A percentile compares a stretch with the other conserved stretches of the same genome.
These are phyloP conservation scores for Azemiops feae DNA, from an alignment of 2,113 vertebrate genomes.

Conservation along the genomic window DNA sequence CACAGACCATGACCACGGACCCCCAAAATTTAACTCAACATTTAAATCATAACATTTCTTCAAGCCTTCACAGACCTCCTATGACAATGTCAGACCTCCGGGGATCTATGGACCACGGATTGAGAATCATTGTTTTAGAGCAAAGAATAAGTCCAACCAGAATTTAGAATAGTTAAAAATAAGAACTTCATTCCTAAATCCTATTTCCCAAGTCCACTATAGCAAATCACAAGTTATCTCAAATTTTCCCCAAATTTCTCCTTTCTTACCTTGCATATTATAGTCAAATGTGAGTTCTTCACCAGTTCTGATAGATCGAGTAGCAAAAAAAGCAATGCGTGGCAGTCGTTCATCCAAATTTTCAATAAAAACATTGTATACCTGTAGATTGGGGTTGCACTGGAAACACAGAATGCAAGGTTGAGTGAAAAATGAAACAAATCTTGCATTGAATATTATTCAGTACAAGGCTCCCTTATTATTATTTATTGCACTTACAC, in stretches of 20 bases:
- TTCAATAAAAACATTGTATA: conserved; percentile 92
- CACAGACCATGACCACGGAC: neutral
- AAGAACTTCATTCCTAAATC: neutral
- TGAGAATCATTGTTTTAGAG: neutral
- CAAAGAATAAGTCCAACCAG: neutral
- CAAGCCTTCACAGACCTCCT: neutral
- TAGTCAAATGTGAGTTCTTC: conserved; percentile 96
- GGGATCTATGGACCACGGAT: neutral
- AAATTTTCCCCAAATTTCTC: conserved; percentile 9
- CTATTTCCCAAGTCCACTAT: neutral
- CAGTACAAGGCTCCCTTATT: neutral
- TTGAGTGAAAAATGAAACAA: neutral
- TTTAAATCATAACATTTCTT: neutral
- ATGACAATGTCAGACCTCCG: neutral
- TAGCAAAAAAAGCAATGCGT: conserved; percentile 88
- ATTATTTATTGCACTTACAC: conserved; percentile 73
- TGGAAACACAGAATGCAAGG: conserved; percentile 45
- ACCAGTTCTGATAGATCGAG: conserved; percentile 78
- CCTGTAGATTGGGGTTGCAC: conserved; percentile 92
- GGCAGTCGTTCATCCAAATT: conserved; percentile 88
- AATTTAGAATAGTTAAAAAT: neutral
- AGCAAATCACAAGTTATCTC: neutral
- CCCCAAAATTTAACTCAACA: neutral
- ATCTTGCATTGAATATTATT: neutral
- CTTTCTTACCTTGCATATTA: conserved; percentile 85